Percentiles rank a stretch among this genome's conserved stretches.
Conservation (phyloP, 1,140 invertebrate genomes). For the Phthorimaea operculella region DNA sequence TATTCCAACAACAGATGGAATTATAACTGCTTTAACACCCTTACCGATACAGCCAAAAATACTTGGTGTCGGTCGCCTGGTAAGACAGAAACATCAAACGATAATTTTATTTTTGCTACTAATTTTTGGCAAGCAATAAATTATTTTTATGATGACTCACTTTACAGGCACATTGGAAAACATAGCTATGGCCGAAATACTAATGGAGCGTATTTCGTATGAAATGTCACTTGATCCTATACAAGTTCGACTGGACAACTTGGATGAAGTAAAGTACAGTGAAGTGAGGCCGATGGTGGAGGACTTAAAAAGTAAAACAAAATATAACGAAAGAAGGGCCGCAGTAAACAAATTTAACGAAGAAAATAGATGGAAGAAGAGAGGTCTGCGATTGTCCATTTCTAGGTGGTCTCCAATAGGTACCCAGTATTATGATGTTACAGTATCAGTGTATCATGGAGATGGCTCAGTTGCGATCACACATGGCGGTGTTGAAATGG, state of each 20-base stretch:
- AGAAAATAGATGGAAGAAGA: slow-evolving; percentile 78
- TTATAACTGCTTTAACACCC: slow-evolving; percentile 21
- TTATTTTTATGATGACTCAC: too few relatives aligned
- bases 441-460: slow-evolving; percentile 74
- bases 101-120: too few relatives aligned
- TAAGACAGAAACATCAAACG: slow-evolving; percentile 1
- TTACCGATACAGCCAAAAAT: slow-evolving; percentile 39
- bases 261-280: slow-evolving; percentile 48
- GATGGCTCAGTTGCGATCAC: slow-evolving; percentile 78
- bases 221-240: slow-evolving; percentile 74
- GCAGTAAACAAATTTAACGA: slow-evolving; percentile 71
- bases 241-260: slow-evolving; percentile 73
- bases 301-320: slow-evolving; percentile 63
- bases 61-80: slow-evolving; percentile 61
- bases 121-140: too few relatives aligned
- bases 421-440: slow-evolving; percentile 67
- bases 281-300: slow-evolving; percentile 46
- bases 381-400: slow-evolving; percentile 71
- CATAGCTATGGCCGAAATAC: slow-evolving; percentile 76
- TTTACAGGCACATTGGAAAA: slow-evolving; percentile 72
- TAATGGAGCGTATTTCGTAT: slow-evolving; percentile 85
- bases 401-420: slow-evolving; percentile 70
- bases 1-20: slow-evolving; percentile 12
- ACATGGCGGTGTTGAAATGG: slow-evolving; percentile 82
- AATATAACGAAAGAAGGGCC: slow-evolving; percentile 68